A percentile compares a stretch with the other conserved stretches of the same genome.
Evolutionary conservation across 2,113 vertebrate species (phyloP).

Genomic region (Rhynchomys soricoides): DNA sequence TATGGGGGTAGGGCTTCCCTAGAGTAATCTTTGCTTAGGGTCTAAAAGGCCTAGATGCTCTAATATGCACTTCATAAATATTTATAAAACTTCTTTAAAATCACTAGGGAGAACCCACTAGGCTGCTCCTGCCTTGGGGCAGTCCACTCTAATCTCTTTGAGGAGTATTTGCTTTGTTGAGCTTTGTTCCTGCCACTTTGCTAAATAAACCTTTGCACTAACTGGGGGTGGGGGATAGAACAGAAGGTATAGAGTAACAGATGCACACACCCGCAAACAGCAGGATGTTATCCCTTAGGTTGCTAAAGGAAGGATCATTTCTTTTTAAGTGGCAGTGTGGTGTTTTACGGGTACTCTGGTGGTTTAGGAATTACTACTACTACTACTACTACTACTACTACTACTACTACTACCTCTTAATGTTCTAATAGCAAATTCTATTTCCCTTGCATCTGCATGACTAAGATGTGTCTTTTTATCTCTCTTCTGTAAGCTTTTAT

Average conservation of each 20-base stretch:
- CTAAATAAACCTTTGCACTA: background rate
- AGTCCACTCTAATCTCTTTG: background rate
- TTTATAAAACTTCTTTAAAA: conserved; percentile 6
- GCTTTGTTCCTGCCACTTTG: background rate
- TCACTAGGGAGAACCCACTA: background rate
- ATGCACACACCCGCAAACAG: background rate
- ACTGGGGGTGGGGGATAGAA: background rate
- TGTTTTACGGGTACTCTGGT: background rate
- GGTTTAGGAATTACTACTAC: no score
- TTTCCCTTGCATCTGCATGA: background rate
- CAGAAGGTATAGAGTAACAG: background rate
- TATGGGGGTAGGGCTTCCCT: background rate
- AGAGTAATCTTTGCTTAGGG: background rate
- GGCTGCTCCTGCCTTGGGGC: background rate
- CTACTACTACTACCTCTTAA: background rate
- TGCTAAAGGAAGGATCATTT: background rate
- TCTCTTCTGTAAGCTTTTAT: background rate
- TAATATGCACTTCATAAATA: background rate
- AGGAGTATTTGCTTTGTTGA: background rate
- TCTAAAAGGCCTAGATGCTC: background rate
- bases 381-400: no score
- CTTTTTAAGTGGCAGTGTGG: conserved; percentile 10
- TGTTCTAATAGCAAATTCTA: background rate
- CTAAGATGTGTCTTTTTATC: background rate
- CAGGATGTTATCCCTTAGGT: conserved; percentile 5